These are phyloP conservation scores for Pseudochaenichthys georgianus DNA, from an alignment of 2,797 vertebrate genomes.

Conservation along the genomic window DNA sequence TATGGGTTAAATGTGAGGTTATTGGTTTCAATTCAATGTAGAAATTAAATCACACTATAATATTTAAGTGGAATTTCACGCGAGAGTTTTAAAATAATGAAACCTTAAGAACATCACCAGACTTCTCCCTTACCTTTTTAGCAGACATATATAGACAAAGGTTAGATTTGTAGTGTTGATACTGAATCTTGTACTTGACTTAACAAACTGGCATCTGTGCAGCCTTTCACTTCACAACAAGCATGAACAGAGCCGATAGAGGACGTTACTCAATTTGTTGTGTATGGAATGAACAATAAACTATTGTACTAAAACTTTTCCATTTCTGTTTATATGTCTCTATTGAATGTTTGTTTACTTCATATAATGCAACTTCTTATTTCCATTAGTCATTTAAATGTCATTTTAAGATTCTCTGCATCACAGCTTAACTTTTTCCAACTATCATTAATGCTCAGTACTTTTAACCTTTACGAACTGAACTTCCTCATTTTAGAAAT, in stretches of 20 bases:
- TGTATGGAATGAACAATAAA: neutral
- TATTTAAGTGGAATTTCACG: no score
- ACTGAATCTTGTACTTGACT: slow-evolving; percentile 11
- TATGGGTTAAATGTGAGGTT: no score
- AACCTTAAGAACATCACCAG: neutral
- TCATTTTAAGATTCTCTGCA: neutral
- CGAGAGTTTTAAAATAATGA: neutral
- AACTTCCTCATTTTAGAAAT: slow-evolving; percentile 29
- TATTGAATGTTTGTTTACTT: neutral
- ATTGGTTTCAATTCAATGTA: no score
- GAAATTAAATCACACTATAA: no score
- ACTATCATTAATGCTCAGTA: neutral
- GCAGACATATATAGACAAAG: no score
- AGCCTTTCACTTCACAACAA: slow-evolving; percentile 17
- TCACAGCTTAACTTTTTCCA: neutral
- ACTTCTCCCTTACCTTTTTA: neutral
- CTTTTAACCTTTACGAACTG: neutral
- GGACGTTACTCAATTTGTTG: slow-evolving; percentile 49
- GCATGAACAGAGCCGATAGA: slow-evolving; percentile 18
- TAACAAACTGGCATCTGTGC: slow-evolving; percentile 9
- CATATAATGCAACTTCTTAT: neutral
- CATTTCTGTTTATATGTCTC: neutral
- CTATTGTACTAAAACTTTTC: neutral
- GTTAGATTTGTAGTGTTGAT: no score
- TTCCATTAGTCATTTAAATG: no score